Percentiles rank a stretch among this genome's conserved stretches.
phyloP scores from a whole-genome alignment of 2,113 vertebrate species.

The Triplophysa siluroides region DNA sequence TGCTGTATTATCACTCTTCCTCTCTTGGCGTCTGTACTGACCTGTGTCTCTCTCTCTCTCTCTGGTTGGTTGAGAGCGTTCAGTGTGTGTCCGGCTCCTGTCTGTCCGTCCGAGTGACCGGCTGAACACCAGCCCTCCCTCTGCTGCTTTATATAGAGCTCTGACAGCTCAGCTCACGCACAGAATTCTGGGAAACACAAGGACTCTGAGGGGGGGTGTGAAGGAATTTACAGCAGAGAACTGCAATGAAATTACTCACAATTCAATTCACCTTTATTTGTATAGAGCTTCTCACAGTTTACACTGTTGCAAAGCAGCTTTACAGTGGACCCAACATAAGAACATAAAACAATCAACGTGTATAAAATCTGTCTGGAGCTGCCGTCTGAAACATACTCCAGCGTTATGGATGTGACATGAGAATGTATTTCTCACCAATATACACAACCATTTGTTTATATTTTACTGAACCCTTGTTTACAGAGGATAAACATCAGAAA shows the following conservation, averaged over 20 bases:
- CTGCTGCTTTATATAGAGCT: slow-evolving; percentile 75
- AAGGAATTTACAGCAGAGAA: slow-evolving; percentile 10
- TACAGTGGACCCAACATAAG: too few relatives aligned
- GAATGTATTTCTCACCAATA: too few relatives aligned
- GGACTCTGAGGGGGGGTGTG: slow-evolving; percentile 6
- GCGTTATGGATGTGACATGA: too few relatives aligned
- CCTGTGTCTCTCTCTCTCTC: slow-evolving; percentile 63
- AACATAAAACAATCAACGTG: too few relatives aligned
- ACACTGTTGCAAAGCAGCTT: too few relatives aligned
- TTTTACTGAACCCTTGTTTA: too few relatives aligned
- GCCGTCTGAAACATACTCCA: too few relatives aligned
- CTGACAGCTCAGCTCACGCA: slow-evolving; percentile 61
- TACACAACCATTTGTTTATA: too few relatives aligned
- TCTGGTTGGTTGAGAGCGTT: slow-evolving; percentile 33
- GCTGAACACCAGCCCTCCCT: slow-evolving; percentile 72
- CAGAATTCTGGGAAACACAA: slow-evolving; percentile 72
- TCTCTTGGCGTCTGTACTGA: slow-evolving; percentile 70
- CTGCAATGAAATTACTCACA: neutral
- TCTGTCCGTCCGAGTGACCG: slow-evolving; percentile 61
- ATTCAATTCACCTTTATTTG: too few relatives aligned
- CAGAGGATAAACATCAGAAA: too few relatives aligned
- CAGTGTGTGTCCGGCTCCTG: slow-evolving; percentile 58
- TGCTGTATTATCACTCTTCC: slow-evolving; percentile 40
- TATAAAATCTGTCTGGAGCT: too few relatives aligned
- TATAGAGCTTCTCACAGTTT: too few relatives aligned